Evolutionary conservation across 2,113 vertebrate genomes (phyloP).

Genomic region (Zapus hudsonius): DNA sequence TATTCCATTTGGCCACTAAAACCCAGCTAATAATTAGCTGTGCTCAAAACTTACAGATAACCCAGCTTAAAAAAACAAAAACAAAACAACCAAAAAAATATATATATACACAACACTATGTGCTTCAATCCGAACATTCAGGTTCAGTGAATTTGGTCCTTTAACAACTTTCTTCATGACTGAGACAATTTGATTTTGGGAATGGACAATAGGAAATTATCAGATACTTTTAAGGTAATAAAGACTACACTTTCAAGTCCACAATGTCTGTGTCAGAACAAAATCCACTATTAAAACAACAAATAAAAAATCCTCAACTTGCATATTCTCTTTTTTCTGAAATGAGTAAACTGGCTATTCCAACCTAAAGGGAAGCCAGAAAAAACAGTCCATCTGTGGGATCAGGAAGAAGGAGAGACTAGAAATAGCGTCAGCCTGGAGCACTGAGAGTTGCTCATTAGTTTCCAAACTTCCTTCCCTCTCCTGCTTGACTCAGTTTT

Average conservation of each 20-base stretch:
- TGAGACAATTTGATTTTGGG: no score
- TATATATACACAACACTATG: accelerated
- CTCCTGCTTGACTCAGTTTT: neutral
- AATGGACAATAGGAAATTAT: no score
- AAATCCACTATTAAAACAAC: neutral
- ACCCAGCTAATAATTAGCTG: neutral
- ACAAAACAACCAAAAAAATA: no score
- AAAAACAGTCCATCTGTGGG: neutral
- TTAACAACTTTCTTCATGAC: neutral
- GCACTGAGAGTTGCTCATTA: neutral
- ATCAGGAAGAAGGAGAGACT: neutral
- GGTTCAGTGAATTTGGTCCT: neutral
- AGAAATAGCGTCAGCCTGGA: neutral
- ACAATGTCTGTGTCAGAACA: neutral
- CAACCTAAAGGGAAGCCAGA: neutral
- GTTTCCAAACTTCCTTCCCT: neutral
- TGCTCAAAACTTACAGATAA: neutral
- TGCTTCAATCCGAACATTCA: neutral
- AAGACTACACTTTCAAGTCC: neutral
- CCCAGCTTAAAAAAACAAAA: neutral
- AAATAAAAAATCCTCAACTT: neutral
- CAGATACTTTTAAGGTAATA: neutral
- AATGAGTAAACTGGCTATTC: neutral
- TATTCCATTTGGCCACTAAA: neutral
- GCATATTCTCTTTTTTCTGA: neutral